phyloP scores from a whole-genome alignment of 2,888 invertebrate species.

The Tiliacea aurago region DNA sequence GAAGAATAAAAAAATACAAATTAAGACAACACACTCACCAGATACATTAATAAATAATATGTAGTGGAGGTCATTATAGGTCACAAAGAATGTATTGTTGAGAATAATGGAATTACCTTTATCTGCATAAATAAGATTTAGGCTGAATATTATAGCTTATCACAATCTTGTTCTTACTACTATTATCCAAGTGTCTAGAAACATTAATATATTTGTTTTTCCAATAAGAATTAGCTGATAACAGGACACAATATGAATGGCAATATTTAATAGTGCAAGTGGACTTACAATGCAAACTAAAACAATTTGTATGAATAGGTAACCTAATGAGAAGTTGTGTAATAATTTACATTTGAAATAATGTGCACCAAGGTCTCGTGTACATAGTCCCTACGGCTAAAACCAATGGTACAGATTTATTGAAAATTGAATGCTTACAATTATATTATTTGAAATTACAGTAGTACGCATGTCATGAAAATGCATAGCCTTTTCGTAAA shows the following conservation, averaged over 20 bases:
- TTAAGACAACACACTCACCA: constrained; percentile 9
- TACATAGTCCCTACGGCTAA: constrained; percentile 18
- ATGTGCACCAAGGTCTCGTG: constrained; percentile 56
- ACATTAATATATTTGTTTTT: constrained; percentile 19
- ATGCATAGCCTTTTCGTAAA: constrained; percentile 53
- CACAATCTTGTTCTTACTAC: constrained; percentile 1
- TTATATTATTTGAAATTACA: constrained; percentile 33
- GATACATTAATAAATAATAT: constrained; percentile 29
- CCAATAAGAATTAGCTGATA: constrained; percentile 19
- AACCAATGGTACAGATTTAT: constrained; percentile 13
- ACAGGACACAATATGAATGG: constrained; percentile 23
- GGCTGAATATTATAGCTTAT: background rate
- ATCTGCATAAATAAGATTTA: background rate
- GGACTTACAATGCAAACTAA: constrained; percentile 22
- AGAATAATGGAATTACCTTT: constrained; percentile 5
- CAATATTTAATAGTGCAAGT: constrained; percentile 25
- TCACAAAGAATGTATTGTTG: constrained; percentile 52
- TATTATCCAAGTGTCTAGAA: background rate
- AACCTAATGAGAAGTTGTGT: constrained; percentile 78
- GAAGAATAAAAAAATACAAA: background rate
- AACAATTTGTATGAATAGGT: constrained; percentile 49
- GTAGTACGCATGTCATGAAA: constrained; percentile 45
- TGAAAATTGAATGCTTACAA: constrained; percentile 32
- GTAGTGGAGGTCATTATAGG: constrained; percentile 67
- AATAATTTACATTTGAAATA: constrained; percentile 71